These are phyloP conservation scores for Carassius auratus DNA, from an alignment of 2,113 vertebrate species.

Conservation along the genomic window DNA sequence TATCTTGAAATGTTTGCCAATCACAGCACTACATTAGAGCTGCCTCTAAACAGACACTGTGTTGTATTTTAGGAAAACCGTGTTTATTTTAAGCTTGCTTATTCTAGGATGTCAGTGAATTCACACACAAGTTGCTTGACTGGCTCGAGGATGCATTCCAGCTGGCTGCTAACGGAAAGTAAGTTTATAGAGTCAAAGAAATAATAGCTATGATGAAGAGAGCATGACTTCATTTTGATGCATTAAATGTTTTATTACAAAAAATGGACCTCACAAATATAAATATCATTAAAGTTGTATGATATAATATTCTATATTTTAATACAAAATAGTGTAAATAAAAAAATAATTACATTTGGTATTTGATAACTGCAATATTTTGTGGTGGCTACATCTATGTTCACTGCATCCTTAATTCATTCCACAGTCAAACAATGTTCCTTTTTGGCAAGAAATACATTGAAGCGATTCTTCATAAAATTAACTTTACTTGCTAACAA, in stretches of 20 bases:
- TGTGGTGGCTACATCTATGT: background rate
- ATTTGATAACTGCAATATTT: background rate
- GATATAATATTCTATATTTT: background rate
- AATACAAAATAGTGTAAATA: too few relatives aligned
- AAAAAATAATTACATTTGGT: too few relatives aligned
- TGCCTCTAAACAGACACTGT: slow-evolving; percentile 14
- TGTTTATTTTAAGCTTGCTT: slow-evolving; percentile 52
- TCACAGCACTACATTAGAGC: slow-evolving; percentile 26
- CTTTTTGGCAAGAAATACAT: background rate
- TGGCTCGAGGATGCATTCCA: slow-evolving; percentile 91
- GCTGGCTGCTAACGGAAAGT: slow-evolving; percentile 85
- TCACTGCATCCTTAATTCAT: background rate
- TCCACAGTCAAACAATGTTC: background rate
- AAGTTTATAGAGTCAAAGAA: slow-evolving; percentile 65
- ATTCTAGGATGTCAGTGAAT: slow-evolving; percentile 95
- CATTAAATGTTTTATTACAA: background rate
- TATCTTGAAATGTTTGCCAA: background rate
- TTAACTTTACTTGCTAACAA: background rate
- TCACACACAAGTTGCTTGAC: slow-evolving; percentile 87
- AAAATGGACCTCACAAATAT: background rate
- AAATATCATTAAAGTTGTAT: too few relatives aligned
- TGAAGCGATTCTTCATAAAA: background rate
- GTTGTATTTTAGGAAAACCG: slow-evolving; percentile 15
- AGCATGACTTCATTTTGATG: background rate
- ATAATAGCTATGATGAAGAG: background rate